Evolutionary conservation across 2,797 vertebrate species (phyloP), one percentile per base, ranked within the genome.

Genomic region (Podarcis lilfordi): DNA sequence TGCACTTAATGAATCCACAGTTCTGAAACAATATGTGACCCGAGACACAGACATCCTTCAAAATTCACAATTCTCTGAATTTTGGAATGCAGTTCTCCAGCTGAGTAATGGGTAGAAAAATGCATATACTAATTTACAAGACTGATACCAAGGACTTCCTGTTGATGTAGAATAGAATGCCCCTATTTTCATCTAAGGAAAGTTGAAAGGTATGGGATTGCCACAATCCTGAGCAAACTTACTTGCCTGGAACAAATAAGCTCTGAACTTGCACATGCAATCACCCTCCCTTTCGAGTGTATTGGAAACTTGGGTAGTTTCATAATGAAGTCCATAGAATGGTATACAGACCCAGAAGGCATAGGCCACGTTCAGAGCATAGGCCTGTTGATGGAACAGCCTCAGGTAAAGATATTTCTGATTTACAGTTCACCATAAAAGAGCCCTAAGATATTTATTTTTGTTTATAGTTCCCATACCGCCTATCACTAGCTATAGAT

Each of bases 401-500:
- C 17, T 78, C 85, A 88, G 9, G 23, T 50, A 1, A 8, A 45
- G 8, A 35, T 1, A 0, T 68, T 89, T 80, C 32, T 61, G 21
- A 21, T 37, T 72, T 3, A 81, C 9, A 61, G 50, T 23, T 88
- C 32, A 29, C 64, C 27, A 2, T 17, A 43, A 83, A 69, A 68
- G 1, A 21, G 50, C 15, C 25, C 74, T 0, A 0, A 23, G 8
- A 13, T 92, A 2, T 11, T 91, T 84, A 43, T 1, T 32, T 5
- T 76, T 50, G 8, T 88, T 88, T 80, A 83, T 0, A 90, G 4
- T 37, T 88, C 83, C 92, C 85, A 79, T 80, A 64, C 9, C 55
- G 0, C 75, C 89, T 76, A 92, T 92, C 88, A 90, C 82, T 10
- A 75, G n/a, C 61, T 88, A 40, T 3, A 79, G 27, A 27, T 32